Conservation (phyloP, 2,113 vertebrate species). For the Todiramphus chloris region DNA sequence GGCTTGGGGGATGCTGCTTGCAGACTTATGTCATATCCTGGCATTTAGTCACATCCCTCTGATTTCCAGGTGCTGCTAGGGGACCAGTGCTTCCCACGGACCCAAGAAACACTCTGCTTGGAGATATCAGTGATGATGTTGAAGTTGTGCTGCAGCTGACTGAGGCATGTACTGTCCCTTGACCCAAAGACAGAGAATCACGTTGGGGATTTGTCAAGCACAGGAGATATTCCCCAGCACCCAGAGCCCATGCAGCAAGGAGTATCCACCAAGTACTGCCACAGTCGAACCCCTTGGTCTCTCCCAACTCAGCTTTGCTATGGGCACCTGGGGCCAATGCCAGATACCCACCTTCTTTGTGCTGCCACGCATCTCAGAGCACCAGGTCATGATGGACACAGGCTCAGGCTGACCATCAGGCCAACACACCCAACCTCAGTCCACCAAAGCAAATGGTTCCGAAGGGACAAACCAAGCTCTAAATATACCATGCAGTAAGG, state of each 20-base stretch:
- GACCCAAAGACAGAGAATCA: neutral
- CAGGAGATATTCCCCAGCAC: rapidly evolving
- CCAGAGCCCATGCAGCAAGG: neutral
- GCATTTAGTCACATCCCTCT: neutral
- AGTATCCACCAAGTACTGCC: neutral
- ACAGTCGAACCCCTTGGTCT: neutral
- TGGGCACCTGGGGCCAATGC: neutral
- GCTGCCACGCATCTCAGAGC: neutral
- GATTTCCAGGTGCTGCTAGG: neutral
- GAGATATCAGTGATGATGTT: neutral
- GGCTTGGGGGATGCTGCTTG: neutral
- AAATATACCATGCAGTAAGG: neutral
- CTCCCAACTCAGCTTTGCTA: neutral
- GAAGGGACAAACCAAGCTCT: neutral
- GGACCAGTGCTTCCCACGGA: neutral
- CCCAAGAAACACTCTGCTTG: rapidly evolving
- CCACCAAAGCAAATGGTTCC: neutral
- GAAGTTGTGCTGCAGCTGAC: neutral
- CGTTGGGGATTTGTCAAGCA: neutral
- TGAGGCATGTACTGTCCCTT: neutral
- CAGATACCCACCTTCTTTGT: neutral
- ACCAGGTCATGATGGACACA: neutral
- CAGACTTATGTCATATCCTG: neutral
- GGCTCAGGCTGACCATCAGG: neutral
- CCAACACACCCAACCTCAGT: neutral